phyloP scores from a whole-genome alignment of 53 echinoderm and acorn worm species.

The Holothuria leucospilota region DNA sequence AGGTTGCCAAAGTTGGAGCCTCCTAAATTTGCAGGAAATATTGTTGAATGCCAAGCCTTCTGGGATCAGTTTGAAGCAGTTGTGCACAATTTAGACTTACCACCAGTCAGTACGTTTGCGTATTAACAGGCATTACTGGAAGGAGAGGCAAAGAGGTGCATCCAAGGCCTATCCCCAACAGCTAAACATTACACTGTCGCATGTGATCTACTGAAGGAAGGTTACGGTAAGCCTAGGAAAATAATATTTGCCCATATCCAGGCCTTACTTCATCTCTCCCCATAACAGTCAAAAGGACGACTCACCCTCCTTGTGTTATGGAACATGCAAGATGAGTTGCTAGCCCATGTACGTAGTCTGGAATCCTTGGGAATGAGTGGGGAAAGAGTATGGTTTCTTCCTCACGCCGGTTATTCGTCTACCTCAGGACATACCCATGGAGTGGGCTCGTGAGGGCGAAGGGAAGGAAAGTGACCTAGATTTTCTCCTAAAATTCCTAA shows the following conservation, averaged over 20 bases:
- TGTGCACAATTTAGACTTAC: neutral
- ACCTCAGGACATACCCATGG: too few species aligned
- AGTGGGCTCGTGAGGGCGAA: too few species aligned
- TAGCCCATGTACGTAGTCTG: conserved; percentile 12
- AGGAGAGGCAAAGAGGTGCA: conserved; percentile 5
- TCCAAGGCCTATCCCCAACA: too few species aligned
- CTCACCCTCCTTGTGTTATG: neutral
- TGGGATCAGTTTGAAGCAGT: too few species aligned
- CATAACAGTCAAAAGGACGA: neutral
- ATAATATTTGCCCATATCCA: too few species aligned
- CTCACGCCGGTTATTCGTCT: conserved; percentile 10
- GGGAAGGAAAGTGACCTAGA: too few species aligned
- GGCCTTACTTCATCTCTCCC: neutral
- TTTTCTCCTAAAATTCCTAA: neutral
- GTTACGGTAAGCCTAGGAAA: neutral
- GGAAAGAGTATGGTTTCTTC: neutral
- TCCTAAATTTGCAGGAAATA: too few species aligned
- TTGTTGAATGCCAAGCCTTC: too few species aligned
- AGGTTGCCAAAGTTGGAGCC: conserved; percentile 4
- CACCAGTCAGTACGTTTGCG: neutral
- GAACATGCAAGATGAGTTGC: too few species aligned
- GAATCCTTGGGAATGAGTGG: conserved; percentile 12
- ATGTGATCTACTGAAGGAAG: neutral
- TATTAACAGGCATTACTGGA: conserved; percentile 12
- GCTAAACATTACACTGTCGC: neutral